Percentiles rank a stretch among this genome's conserved stretches.
Conservation (phyloP, 2,888 invertebrate genomes). For the Slavum lentiscoides region DNA sequence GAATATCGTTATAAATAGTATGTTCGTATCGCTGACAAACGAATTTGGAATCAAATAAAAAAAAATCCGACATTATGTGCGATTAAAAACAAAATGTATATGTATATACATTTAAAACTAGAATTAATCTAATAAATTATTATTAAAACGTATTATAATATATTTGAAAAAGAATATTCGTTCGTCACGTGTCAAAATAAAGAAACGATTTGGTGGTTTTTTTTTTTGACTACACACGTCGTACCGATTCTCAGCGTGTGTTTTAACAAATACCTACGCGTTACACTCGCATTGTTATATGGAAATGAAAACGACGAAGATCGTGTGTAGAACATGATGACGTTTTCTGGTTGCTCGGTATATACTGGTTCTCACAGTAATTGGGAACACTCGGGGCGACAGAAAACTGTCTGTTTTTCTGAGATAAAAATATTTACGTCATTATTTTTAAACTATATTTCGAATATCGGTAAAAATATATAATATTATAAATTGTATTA, state of each 20-base stretch:
- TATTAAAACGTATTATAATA: too few relatives aligned
- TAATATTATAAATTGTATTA: neutral
- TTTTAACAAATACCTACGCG: neutral
- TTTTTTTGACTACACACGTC: neutral
- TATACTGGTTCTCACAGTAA: slow-evolving; percentile 4
- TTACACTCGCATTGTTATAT: neutral
- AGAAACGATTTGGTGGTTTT: too few relatives aligned
- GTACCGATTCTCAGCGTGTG: neutral
- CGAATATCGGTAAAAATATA: neutral
- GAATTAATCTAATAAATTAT: too few relatives aligned
- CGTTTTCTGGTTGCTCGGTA: neutral
- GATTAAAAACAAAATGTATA: too few relatives aligned
- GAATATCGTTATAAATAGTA: too few relatives aligned
- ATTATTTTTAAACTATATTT: neutral
- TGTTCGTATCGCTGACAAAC: too few relatives aligned
- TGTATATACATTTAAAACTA: too few relatives aligned
- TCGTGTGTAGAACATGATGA: neutral
- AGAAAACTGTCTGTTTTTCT: neutral
- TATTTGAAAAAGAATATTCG: too few relatives aligned
- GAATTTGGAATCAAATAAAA: too few relatives aligned
- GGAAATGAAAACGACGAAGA: neutral
- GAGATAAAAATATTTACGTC: slow-evolving; percentile 21
- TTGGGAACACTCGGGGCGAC: slow-evolving; percentile 4
- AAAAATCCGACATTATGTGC: too few relatives aligned
- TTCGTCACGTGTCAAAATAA: too few relatives aligned